Base-by-base conservation (phyloP, 1,140 invertebrate genomes). In the Linepithema humile region DNA sequence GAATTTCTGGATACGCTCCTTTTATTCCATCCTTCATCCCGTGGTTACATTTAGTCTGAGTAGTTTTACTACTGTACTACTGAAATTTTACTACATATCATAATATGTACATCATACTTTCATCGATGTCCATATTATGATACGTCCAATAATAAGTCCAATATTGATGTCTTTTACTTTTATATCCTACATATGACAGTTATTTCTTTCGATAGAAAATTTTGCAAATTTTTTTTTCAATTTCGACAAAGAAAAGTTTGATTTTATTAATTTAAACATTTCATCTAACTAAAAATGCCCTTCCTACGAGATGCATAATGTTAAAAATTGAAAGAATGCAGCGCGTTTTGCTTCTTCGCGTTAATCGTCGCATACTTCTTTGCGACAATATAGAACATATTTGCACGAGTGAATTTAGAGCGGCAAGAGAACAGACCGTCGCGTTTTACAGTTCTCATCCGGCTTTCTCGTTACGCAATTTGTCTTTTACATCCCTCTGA, bases 391-490 rank as follows among this genome's bases (percentile, higher is more conserved):
- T 29, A 80, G 12, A 40, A 78, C 23, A 32, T 80, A 70, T 80
- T 80, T 55, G 64, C 48, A 43, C 48, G 45, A 70, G 48, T 35
- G 6, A 69, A 69, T 80, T 80, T 80, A 80, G 23, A 77, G n/a
- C 35, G 35, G 6, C 48, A 23, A 48, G 23, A 32, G 17, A 67
- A 12, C 5, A 17, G 50, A n/a, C n/a, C 17, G 62, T 69, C 48
- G 48, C 48, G 38, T 55, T 80, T 80, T 55, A 10, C 64, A 70
- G 23, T 55, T 35, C 0, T 15, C 23, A n/a, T 65, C 53, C 64
- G 45, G 64, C 48, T 69, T 70, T 55, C 64, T 80, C 75, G 75
- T 80, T 57, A 69, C 35, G 65, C 64, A 69, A 80, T 80, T 80
- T 80, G 64, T 80, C 75, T 70, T 57, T 80, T 69, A 70, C 64